Base-by-base conservation (phyloP, 2,888 invertebrate species). In the Azorinus chamasolen region DNA sequence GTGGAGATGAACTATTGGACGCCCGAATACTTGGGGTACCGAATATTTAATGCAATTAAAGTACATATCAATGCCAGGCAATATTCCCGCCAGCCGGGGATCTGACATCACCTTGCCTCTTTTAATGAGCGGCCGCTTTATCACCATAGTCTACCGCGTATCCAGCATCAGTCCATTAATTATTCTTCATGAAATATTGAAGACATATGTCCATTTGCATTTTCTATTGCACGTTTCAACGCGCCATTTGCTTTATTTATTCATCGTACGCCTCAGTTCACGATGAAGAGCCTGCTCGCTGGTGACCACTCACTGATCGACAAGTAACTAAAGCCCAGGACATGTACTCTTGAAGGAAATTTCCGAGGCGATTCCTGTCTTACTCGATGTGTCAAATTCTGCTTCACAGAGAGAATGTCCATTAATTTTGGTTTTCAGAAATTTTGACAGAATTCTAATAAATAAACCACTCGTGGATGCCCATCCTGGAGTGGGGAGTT, bases 351-450 rank as follows among this genome's bases (percentile, higher is more conserved):
- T 20, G n/a, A 22, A 24, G 22, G 4, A 48, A 16, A 27, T 18
- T 54, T 18, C 54, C 18, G 18, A 27, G 32, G 37, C 20, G 59
- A 61, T 69, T 53, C 32, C 62, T 22, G 22, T 24, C 62, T 24
- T 32, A 61, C 32, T 46, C 53, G 39, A 53, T 39, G 59, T 78
- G 78, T 78, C 78, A 78, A 43, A 55, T 41, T 22, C 20, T 27
- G 48, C 50, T 62, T 53, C 66, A 54, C 61, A 70, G 57, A 63
- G 76, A 25, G 76, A 76, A 73, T 70, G 66, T 77, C 73, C 76
- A 80, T 80, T 76, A 80, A 80, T 77, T 74, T 77, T 80, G 70
- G 80, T 66, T 74, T 77, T 74, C 61, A 68, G 66, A 64, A 65
- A 59, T 78, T 78, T 70, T 80, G 80, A 77, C 80, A 80, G 55